Evolutionary conservation across 2,113 vertebrate genomes (phyloP), one percentile per base, ranked within the genome.

Genomic region (Orthonyx spaldingii): DNA sequence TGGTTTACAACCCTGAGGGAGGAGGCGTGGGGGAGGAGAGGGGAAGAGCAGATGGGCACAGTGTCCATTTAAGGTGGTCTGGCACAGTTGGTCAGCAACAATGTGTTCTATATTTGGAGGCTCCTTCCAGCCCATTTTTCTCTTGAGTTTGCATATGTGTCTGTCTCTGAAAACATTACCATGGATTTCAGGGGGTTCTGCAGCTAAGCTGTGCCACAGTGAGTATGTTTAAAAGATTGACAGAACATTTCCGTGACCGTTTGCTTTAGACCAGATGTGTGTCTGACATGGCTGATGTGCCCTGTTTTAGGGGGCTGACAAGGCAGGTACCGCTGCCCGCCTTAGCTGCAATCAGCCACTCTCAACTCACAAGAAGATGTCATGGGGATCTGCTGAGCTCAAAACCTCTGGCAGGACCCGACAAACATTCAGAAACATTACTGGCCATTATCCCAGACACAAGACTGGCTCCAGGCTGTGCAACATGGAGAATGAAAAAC

Each of bases 41-140:
- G 74, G 71, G 93, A 93, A 94, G 75, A 96, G 95, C 96, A 97
- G 97, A 96, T 97, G 97, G 96, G 95, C 96, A 97, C 59, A 87
- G 70, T 95, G 96, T 96, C 97, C 91, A 46, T 93, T 97, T 97
- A 97, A 97, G 97, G 97, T 97, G 94, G 96, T 97, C 97, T 97
- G 93, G 87, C 89, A 95, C 91, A 95, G 59, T 97, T 94, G 94
- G 78, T 95, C 93, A 94, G 91, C 76, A 87, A 21, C 69, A 63
- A 83, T 47, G 41, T 65, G 77, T 84, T 96, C 94, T 88, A 6
- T 82, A n/a, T 87, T 70, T 64, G 68, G 69, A 91, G 56, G 59
- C 32, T 80, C 49, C 56, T 90, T 94, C 59, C 46, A 89, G 66
- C 37, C 27, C 16, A 7, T 32, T 87, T 89, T 87, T 78, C 19